Evolutionary conservation across 2,113 vertebrate species (phyloP), one percentile per base, ranked within the genome.

Genomic region (Lontra canadensis): DNA sequence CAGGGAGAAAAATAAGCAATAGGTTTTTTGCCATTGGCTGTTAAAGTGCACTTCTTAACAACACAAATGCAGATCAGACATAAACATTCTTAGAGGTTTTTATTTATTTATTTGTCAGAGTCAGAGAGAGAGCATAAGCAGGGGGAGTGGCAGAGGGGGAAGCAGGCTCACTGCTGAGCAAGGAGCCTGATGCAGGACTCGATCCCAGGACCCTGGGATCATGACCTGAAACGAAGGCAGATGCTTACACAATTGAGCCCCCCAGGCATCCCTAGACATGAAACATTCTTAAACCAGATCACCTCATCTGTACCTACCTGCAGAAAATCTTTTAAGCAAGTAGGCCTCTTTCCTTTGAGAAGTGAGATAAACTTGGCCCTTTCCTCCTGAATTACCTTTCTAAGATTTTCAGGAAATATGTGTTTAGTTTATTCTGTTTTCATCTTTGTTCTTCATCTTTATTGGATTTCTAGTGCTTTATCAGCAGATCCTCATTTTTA

Each of bases 401-500:
- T 85, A 78, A 57, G 36, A 49, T 84, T 90, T 59, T 89, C 59
- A 85, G 78, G 59, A 89, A 59, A 61, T 84, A 69, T 26, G 67
- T 93, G n/a, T 65, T 74, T 86, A 21, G 23, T 52, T 74, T 44
- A 23, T 61, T 92, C 25, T 49, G 18, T 67, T 83, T 65, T 55
- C n/a, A 80, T 63, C 4, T 81, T 95, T 92, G 13, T 11, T 49
- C 47, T 65, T 55, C n/a, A 71, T 63, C 3, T 87, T 95, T 92
- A 23, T 90, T 79, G 47, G 11, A 91, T 88, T 88, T 93, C 18
- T 65, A 18, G 20, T 74, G 21, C 82, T 82, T n/a, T 82, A n/a
- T 88, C 10, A 82, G 55, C 76, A 88, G 52, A 81, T 88, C 74
- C 44, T 96, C 23, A 74, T 31, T 88, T 88, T n/a, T 93, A 67